phyloP scores from a whole-genome alignment of 2,888 invertebrate genomes.

The Scaptomyza caliginosa region DNA sequence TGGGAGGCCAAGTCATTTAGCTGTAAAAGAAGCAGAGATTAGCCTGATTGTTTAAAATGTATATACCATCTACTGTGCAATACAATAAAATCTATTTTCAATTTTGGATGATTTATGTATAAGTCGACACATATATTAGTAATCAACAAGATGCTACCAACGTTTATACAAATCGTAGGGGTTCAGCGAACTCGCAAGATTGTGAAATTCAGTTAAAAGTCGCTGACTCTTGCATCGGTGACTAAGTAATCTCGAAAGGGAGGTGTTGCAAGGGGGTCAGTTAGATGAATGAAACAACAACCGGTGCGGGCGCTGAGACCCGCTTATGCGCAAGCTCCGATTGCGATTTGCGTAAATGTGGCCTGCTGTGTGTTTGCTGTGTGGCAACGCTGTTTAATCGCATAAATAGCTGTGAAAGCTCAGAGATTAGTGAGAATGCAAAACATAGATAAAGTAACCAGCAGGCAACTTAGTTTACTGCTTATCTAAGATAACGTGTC shows the following conservation, averaged over 20 bases:
- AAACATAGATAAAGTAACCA: neutral
- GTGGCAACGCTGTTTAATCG: constrained; percentile 33
- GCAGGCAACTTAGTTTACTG: neutral
- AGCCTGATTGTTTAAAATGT: neutral
- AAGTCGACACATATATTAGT: neutral
- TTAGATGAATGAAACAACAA: constrained; percentile 12
- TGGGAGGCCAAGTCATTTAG: constrained; percentile 93
- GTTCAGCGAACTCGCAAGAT: constrained; percentile 39
- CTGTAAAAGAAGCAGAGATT: constrained; percentile 51
- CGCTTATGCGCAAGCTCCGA: constrained; percentile 25
- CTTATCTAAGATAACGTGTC: too few species aligned
- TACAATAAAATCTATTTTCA: too few species aligned
- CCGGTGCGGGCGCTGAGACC: constrained; percentile 27
- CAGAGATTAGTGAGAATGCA: neutral
- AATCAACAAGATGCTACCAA: constrained; percentile 7
- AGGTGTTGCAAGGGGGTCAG: neutral
- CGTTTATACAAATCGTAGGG: neutral
- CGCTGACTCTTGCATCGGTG: constrained; percentile 36
- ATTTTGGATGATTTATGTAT: too few species aligned
- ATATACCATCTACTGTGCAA: too few species aligned
- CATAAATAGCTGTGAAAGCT: constrained; percentile 1
- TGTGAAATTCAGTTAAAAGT: constrained; percentile 61
- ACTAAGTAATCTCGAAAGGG: constrained; percentile 5
- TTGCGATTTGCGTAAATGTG: constrained; percentile 18
- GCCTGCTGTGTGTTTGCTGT: neutral